Evolutionary conservation across 1,140 invertebrate genomes (phyloP), one percentile per base, ranked within the genome.

Genomic region (Brachionus plicatilis): DNA sequence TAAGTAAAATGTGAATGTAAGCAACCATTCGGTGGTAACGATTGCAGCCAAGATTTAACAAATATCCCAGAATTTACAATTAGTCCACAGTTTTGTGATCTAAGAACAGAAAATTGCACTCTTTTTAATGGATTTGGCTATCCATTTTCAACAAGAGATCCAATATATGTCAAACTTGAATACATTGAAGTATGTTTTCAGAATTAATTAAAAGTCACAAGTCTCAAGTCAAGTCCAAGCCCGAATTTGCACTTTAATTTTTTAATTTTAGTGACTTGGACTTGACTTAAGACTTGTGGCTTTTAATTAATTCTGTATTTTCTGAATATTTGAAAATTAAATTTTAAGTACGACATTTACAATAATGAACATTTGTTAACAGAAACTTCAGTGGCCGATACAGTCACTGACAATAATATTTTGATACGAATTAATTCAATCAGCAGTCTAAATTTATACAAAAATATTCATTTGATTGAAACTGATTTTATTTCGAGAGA

Each of bases 1-100:
- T 14, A 78, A 78, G 47, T 78, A 78, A 78, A 43, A 41, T 82
- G 78, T 82, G 41, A 17, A 11, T 82, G 78, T 82, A 20, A 43
- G 11, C 2, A 82, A 20, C n/a, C 29, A 6, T 82, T n/a, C n/a
- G 78, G 78, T 60, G 78, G 78, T 0, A 17, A 17, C 37, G 78
- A 82, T 82, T 82, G 78, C 33, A 82, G 78, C 17, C 50, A 37
- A 65, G 50, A 82, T 24, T 82, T 82, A 33, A 24, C 53, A 20
- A 33, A 82, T n/a, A 43, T 82, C n/a, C 0, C 78, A 41, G 53
- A 82, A 8, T 82, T 82, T 43, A 20, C 33, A 41, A 27, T 82
- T 14, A 33, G 43, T 29, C n/a, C 11, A 3, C n/a, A 27, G 20
- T 82, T 20, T 82, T 82, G 78, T 82, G 78, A 82, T 45, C 37